Evolutionary conservation across 2,888 invertebrate species (phyloP).

Genomic region (Kuschelorhynchus macadamiae): DNA sequence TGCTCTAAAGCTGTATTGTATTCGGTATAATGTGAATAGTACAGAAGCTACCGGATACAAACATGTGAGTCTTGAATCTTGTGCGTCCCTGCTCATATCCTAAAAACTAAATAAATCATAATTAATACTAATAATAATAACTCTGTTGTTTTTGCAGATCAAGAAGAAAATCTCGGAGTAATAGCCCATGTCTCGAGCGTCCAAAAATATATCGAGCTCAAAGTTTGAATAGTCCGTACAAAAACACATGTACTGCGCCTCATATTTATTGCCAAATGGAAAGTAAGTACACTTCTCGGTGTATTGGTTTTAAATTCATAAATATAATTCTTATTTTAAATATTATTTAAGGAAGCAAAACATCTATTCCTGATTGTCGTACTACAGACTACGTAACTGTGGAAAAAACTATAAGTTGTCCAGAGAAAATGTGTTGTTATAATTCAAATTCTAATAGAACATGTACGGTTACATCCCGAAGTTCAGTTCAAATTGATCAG

Average conservation of each 20-base stretch:
- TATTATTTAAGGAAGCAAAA: conserved; percentile 10
- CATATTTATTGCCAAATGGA: conserved; percentile 13
- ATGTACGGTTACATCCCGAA: conserved; percentile 35
- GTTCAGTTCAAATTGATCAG: conserved; percentile 39
- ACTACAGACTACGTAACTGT: conserved; percentile 31
- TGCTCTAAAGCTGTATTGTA: too few relatives aligned
- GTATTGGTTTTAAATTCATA: neutral
- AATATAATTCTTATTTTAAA: too few relatives aligned
- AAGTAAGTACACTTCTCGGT: too few relatives aligned
- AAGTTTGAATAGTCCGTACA: conserved; percentile 22
- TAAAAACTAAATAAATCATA: too few relatives aligned
- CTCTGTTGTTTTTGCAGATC: conserved; percentile 12
- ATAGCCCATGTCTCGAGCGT: conserved; percentile 24
- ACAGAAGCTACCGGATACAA: too few relatives aligned
- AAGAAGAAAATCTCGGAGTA: conserved; percentile 32
- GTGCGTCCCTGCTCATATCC: too few relatives aligned
- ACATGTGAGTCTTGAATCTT: too few relatives aligned
- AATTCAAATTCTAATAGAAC: neutral
- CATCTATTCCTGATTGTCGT: neutral
- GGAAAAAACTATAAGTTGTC: conserved; percentile 51
- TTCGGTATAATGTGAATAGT: too few relatives aligned
- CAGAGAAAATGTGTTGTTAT: conserved; percentile 42
- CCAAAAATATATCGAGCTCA: conserved; percentile 27
- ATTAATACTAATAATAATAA: too few relatives aligned
- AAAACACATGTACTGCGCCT: neutral